Percentiles rank a stretch among this genome's conserved stretches.
Conservation (phyloP, 2,113 vertebrate genomes). For the Pteruthius melanotis region DNA sequence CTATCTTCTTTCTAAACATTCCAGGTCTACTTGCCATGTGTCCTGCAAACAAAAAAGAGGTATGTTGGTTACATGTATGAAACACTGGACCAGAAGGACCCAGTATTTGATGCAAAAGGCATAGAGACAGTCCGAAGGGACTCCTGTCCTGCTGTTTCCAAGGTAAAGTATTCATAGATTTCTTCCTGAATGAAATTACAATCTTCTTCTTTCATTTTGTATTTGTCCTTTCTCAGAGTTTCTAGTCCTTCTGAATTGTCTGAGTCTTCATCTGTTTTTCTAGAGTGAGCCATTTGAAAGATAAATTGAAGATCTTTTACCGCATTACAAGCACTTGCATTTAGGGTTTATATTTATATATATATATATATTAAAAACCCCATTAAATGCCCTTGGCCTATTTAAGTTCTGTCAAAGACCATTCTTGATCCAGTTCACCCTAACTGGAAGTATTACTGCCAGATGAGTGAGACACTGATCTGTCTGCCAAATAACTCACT, state of each 20-base stretch:
- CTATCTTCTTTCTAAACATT: slow-evolving; percentile 10
- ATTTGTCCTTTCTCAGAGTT: not conserved
- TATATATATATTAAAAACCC: no score
- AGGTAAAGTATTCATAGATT: slow-evolving; percentile 75
- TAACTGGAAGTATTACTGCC: not conserved
- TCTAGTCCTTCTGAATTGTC: not conserved
- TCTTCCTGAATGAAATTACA: not conserved
- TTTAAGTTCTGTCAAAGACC: not conserved
- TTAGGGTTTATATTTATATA: not conserved
- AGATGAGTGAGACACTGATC: not conserved
- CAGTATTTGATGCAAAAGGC: slow-evolving; percentile 95
- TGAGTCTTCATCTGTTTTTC: not conserved
- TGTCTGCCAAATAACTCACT: not conserved
- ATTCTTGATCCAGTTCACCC: not conserved
- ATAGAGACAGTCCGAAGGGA: slow-evolving; percentile 97
- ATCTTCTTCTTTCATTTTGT: not conserved
- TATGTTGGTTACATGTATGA: slow-evolving; percentile 99
- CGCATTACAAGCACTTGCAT: not conserved
- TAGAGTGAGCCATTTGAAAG: not conserved
- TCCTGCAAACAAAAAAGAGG: slow-evolving; percentile 97
- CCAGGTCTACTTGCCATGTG: slow-evolving; percentile 96
- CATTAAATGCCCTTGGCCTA: not conserved
- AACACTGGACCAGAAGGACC: slow-evolving; percentile 91
- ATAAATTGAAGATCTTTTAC: not conserved
- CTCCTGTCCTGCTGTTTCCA: slow-evolving; percentile 94